Conservation (phyloP, 1,140 invertebrate species). For the Drosophila athabasca region DNA sequence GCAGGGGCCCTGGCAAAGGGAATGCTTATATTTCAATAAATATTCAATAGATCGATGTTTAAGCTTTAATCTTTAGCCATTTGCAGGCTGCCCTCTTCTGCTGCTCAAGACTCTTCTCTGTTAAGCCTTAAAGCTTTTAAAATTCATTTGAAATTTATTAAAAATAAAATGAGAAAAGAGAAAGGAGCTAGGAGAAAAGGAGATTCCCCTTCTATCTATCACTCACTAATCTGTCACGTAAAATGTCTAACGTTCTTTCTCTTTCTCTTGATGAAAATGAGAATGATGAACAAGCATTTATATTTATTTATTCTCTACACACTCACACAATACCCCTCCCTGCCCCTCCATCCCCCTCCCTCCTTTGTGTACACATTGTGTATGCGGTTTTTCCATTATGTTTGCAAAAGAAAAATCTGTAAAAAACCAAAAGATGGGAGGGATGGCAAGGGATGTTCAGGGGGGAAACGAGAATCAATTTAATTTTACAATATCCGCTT, state of each 20-base stretch:
- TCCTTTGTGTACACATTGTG: constrained; percentile 48
- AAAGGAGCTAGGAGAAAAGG: no score
- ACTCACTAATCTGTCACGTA: constrained; percentile 76
- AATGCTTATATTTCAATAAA: no score
- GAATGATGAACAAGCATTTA: constrained; percentile 65
- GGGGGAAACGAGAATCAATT: constrained; percentile 62
- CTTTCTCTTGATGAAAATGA: constrained; percentile 70
- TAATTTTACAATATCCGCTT: constrained; percentile 81
- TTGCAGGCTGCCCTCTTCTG: not conserved
- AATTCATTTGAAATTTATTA: constrained; percentile 67
- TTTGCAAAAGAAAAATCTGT: constrained; percentile 50
- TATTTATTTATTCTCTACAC: constrained; percentile 68
- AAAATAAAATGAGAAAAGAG: constrained; percentile 24
- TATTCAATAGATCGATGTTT: no score
- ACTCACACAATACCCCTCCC: constrained; percentile 41
- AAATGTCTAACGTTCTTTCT: constrained; percentile 63
- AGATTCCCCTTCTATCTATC: constrained; percentile 11
- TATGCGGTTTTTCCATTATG: constrained; percentile 59
- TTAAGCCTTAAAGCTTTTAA: constrained; percentile 20
- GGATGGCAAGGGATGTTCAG: not conserved
- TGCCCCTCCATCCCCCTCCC: no score
- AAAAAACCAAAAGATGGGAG: constrained; percentile 15
- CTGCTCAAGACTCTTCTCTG: not conserved
- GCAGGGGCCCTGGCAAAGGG: no score
- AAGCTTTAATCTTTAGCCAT: no score